Evolutionary conservation across 1,140 invertebrate genomes (phyloP).

Genomic region (Agraylea sexmaculata): DNA sequence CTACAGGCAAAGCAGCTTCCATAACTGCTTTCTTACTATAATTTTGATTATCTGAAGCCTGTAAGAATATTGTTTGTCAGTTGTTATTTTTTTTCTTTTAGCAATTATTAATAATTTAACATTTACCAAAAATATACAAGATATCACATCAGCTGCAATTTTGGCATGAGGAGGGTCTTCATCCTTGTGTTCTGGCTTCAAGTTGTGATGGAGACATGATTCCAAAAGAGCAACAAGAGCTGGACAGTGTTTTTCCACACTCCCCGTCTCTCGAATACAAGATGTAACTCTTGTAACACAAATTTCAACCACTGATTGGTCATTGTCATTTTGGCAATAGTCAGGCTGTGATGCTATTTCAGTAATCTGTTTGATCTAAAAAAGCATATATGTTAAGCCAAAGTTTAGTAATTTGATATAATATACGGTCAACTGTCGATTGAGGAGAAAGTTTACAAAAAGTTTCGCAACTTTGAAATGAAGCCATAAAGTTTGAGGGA

Average conservation of each 20-base stretch:
- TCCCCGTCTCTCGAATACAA: slow-evolving; percentile 79
- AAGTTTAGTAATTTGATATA: no score
- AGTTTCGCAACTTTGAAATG: no score
- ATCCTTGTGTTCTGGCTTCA: slow-evolving; percentile 64
- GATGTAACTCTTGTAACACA: slow-evolving; percentile 80
- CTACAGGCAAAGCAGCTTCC: slow-evolving; percentile 77
- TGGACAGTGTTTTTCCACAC: slow-evolving; percentile 72
- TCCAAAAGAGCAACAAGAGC: slow-evolving; percentile 73
- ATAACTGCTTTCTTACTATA: slow-evolving; percentile 82
- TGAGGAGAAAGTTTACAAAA: no score
- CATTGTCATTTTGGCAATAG: slow-evolving; percentile 76
- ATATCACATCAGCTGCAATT: slow-evolving; percentile 87
- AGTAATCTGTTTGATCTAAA: slow-evolving; percentile 58
- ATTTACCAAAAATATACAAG: slow-evolving; percentile 83
- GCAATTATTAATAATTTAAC: background rate
- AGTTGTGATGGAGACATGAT: slow-evolving; percentile 77
- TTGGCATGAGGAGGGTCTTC: slow-evolving; percentile 91
- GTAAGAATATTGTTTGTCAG: slow-evolving; percentile 7
- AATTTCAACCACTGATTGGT: slow-evolving; percentile 89
- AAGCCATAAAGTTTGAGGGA: background rate
- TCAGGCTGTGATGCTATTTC: slow-evolving; percentile 68
- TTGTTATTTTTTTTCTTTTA: background rate
- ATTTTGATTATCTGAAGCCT: slow-evolving; percentile 52
- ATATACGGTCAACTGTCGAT: no score
- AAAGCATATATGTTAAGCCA: slow-evolving; percentile 14